phyloP scores from a whole-genome alignment of 2,888 invertebrate genomes.

The Troides aeacus region DNA sequence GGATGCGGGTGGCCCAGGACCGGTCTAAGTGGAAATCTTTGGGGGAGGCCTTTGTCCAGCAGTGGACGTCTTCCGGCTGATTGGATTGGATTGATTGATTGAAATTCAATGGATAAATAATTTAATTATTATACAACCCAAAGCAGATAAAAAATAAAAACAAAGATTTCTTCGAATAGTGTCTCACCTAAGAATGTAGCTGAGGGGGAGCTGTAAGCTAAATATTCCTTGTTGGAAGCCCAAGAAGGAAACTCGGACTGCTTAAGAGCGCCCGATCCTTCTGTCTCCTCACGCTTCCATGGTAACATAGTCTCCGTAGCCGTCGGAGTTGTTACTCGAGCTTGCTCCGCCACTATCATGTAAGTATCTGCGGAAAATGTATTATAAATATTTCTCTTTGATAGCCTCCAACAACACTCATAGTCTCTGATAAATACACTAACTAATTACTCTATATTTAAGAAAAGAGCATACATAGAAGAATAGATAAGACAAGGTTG shows the following conservation, averaged over 20 bases:
- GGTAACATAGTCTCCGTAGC: slow-evolving; percentile 94
- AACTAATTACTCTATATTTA: no score
- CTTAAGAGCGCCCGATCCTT: slow-evolving; percentile 83
- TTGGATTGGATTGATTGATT: no score
- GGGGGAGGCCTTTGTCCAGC: no score
- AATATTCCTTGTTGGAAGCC: slow-evolving; percentile 96
- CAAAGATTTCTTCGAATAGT: neutral
- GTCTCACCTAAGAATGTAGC: slow-evolving; percentile 92
- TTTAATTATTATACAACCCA: no score
- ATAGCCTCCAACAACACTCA: no score
- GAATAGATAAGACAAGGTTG: no score
- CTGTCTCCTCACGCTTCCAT: slow-evolving; percentile 93
- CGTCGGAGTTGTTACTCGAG: slow-evolving; percentile 91
- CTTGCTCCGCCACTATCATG: slow-evolving; percentile 81
- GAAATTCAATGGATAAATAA: no score
- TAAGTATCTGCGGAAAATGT: slow-evolving; percentile 56
- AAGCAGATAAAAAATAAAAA: neutral
- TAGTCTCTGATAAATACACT: neutral
- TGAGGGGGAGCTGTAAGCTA: slow-evolving; percentile 94
- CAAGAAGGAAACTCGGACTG: slow-evolving; percentile 96
- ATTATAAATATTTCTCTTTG: neutral
- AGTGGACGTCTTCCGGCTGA: no score
- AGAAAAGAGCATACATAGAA: no score
- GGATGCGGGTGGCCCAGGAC: no score
- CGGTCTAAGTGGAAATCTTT: no score